Percentiles rank a stretch among this genome's conserved stretches.
These are phyloP conservation scores for Zaprionus lachaisei DNA, from an alignment of 1,140 invertebrate genomes.

Conservation along the genomic window DNA sequence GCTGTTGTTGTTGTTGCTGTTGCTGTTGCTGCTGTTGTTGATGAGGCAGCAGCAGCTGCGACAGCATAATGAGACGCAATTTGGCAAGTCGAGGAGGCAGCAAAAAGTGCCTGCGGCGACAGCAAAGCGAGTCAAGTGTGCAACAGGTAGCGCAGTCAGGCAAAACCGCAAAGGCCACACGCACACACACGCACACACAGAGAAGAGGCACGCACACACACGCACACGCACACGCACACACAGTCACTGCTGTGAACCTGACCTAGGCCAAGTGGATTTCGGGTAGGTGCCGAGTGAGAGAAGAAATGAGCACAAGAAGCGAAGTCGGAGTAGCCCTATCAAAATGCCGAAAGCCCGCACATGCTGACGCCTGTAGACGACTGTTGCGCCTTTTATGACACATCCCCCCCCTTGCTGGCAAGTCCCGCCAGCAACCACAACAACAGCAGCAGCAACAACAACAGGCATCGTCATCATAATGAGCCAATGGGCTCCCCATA, in stretches of 20 bases:
- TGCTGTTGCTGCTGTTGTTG: slow-evolving; percentile 11
- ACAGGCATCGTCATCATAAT: slow-evolving; percentile 44
- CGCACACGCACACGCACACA: slow-evolving; percentile 24
- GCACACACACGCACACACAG: slow-evolving; percentile 40
- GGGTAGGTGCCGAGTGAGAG: slow-evolving; percentile 63
- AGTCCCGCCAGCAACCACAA: neutral
- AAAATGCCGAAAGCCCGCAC: slow-evolving; percentile 44
- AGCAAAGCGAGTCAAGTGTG: slow-evolving; percentile 22
- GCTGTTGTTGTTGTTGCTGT: neutral
- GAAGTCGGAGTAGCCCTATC: slow-evolving; percentile 48
- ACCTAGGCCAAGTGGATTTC: slow-evolving; percentile 78
- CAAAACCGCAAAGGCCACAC: slow-evolving; percentile 70
- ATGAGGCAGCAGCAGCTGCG: slow-evolving; percentile 55
- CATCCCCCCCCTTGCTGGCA: slow-evolving; percentile 13
- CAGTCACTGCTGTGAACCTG: slow-evolving; percentile 51
- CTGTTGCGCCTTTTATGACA: slow-evolving; percentile 55
- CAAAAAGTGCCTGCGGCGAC: slow-evolving; percentile 42
- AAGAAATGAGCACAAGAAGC: slow-evolving; percentile 29
- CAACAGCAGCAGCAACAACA: slow-evolving; percentile 15
- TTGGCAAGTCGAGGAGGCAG: slow-evolving; percentile 22
- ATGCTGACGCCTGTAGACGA: slow-evolving; percentile 35
- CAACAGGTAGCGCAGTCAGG: slow-evolving; percentile 68
- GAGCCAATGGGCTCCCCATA: slow-evolving; percentile 56
- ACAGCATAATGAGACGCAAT: slow-evolving; percentile 62
- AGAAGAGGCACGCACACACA: slow-evolving; percentile 35